These are phyloP conservation scores for Sphaeramia orbicularis DNA, from an alignment of 2,797 vertebrate genomes.

Conservation along the genomic window DNA sequence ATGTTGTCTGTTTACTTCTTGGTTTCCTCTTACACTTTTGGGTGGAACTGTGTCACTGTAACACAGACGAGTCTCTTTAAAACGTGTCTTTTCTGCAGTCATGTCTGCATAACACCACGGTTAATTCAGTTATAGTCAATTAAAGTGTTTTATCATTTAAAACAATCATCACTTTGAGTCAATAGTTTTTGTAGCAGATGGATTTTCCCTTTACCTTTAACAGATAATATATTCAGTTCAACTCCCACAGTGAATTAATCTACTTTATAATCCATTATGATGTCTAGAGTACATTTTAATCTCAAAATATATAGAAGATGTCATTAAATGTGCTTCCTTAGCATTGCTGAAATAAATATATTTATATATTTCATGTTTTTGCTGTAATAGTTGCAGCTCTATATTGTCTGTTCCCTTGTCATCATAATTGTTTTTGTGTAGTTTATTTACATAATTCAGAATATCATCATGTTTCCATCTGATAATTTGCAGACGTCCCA, in stretches of 20 bases:
- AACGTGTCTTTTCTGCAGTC: background rate
- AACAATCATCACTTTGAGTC: background rate
- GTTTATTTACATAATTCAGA: background rate
- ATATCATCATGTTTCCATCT: background rate
- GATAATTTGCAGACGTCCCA: no score
- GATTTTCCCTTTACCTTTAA: slow-evolving; percentile 8
- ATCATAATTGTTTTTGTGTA: background rate
- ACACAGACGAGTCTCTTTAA: background rate
- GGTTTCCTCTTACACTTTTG: slow-evolving; percentile 1
- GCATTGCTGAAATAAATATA: background rate
- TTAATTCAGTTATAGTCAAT: background rate
- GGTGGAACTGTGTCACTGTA: background rate
- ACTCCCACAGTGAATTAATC: background rate
- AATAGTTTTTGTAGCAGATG: background rate
- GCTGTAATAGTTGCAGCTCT: background rate
- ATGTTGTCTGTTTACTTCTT: slow-evolving; percentile 16
- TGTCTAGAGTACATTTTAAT: background rate
- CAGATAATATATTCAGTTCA: slow-evolving; percentile 7
- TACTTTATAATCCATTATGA: slow-evolving; percentile 2
- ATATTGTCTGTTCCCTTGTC: background rate
- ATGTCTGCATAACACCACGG: background rate
- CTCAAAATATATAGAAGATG: background rate
- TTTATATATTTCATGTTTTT: background rate
- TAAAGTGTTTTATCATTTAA: background rate
- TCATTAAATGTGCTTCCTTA: background rate